Base-by-base conservation (phyloP, 2,888 invertebrate genomes). In the Dastarcus helophoroides region DNA sequence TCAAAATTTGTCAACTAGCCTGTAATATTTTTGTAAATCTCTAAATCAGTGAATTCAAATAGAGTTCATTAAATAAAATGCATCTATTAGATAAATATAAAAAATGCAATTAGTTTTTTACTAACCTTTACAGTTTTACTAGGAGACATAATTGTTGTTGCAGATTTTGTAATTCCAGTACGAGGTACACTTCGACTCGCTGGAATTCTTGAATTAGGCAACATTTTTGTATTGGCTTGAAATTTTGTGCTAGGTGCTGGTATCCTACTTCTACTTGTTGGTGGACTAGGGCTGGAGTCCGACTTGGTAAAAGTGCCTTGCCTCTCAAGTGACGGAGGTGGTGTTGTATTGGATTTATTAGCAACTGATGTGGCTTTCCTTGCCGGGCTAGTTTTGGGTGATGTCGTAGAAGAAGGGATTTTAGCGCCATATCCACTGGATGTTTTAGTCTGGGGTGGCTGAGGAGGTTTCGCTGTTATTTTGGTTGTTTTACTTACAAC, bases 241-340 rank as follows among this genome's bases (percentile, higher is more conserved):
- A n/a, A n/a, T n/a, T n/a, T n/a, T 14, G 43, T 31, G 2, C 63
- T 47, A 33, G 62, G 58, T 13, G 43, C 33, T 8, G 46, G 39
- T n/a, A 33, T 32, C 4, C 28, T 31, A 13, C 26, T 38, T 26
- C 32, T 40, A 22, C 19, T 14, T 13, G 8, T 8, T 21, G 14
- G 12, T 25, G 25, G 15, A 6, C 16, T 4, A 4, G 21, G 7
- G 11, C 27, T 31, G 12, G 3, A 31, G 28, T 85, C 84, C 46
- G 90, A 89, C 60, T 90, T 91, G 0, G 88, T 85, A 54, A 93
- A 93, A 0, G 93, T 93, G 8, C 88, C 88, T 58, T 93, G 90
- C 14, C 91, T 70, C 42, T 83, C 82, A 17, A 83, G 12, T 12
- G 14, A 21, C 11, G 31, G 22, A 14, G 34, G 23, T 13, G 24